Percentiles rank a stretch among this genome's conserved stretches.
Evolutionary conservation across 2,797 vertebrate species (phyloP).

Genomic region (Danio choprae): DNA sequence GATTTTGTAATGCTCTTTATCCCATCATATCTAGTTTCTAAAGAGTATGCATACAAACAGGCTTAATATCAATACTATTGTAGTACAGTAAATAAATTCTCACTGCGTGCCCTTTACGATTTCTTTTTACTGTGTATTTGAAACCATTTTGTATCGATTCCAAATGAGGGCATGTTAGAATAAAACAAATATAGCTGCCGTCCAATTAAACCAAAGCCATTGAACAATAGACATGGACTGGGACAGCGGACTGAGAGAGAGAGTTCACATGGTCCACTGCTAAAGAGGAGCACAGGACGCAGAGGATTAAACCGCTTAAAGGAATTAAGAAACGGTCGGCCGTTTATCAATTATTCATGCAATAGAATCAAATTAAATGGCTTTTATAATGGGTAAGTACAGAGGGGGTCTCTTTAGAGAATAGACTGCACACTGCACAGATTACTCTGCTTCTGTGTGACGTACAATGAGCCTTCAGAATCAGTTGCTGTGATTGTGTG

Average conservation of each 20-base stretch:
- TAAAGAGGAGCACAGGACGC: constrained; percentile 48
- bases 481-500: constrained; percentile 2
- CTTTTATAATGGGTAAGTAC: constrained; percentile 45
- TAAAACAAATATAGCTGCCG: constrained; percentile 35
- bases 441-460: constrained; percentile 27
- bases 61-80: background rate
- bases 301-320: constrained; percentile 54
- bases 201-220: constrained; percentile 32
- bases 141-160: constrained; percentile 3
- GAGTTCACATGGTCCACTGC: constrained; percentile 34
- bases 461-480: background rate
- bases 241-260: constrained; percentile 13
- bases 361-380: constrained; percentile 54
- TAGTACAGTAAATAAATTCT: background rate
- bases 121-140: background rate
- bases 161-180: constrained; percentile 25
- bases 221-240: constrained; percentile 22
- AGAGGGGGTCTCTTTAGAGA: constrained; percentile 40
- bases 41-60: background rate
- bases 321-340: constrained; percentile 50
- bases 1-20: constrained; percentile 1
- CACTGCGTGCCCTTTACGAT: background rate
- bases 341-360: constrained; percentile 61
- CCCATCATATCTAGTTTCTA: constrained; percentile 8
- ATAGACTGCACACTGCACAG: constrained; percentile 5